A percentile compares a stretch with the other conserved stretches of the same genome.
Evolutionary conservation across 2,113 vertebrate species (phyloP).

Genomic region (Eurypyga helias): DNA sequence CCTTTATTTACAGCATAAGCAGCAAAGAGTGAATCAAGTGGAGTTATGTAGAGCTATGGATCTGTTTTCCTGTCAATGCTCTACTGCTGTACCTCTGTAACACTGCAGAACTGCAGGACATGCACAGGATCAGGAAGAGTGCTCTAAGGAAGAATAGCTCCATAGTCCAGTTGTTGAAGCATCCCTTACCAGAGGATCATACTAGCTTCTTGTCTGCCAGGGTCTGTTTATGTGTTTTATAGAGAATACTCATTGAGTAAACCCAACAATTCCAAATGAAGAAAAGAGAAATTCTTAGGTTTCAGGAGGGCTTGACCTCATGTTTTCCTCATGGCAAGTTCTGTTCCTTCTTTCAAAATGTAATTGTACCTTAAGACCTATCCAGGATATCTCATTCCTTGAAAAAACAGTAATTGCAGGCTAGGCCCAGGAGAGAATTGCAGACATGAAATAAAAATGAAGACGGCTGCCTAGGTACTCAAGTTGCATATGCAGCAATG

Average conservation of each 20-base stretch:
- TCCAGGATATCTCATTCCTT: not conserved
- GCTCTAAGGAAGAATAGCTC: not conserved
- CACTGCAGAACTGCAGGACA: not conserved
- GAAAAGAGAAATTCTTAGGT: not conserved
- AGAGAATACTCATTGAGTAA: not conserved
- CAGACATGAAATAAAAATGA: not conserved
- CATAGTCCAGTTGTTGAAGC: not conserved
- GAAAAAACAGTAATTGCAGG: not conserved
- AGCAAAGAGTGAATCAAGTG: not conserved
- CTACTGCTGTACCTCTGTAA: not conserved
- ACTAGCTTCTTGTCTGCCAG: not conserved
- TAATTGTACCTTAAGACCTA: not conserved
- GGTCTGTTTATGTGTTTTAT: not conserved
- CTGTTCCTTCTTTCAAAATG: not conserved
- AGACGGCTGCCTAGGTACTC: not conserved
- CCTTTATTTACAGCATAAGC: fast-evolving
- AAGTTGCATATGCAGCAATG: not conserved
- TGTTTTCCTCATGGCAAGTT: not conserved
- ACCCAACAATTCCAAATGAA: not conserved
- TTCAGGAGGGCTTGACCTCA: not conserved
- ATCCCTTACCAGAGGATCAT: fast-evolving
- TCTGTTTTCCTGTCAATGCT: not conserved
- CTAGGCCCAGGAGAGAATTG: not conserved
- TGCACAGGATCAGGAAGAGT: not conserved
- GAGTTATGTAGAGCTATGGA: not conserved